These are phyloP conservation scores for Gymnocheta viridis DNA, from an alignment of 2,888 invertebrate genomes.

Conservation along the genomic window DNA sequence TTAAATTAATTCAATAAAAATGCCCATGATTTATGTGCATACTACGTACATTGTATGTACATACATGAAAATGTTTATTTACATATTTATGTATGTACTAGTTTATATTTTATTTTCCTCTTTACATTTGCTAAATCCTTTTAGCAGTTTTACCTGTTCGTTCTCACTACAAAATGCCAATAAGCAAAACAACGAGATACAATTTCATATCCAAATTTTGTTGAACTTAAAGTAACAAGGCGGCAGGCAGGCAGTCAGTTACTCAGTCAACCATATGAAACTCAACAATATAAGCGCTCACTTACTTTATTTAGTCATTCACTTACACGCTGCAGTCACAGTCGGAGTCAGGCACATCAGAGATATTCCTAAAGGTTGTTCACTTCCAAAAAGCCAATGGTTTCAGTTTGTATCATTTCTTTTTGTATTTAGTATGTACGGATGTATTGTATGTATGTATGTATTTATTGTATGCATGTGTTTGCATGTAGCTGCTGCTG, in stretches of 20 bases:
- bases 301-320: not conserved
- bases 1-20: not conserved
- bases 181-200: not conserved
- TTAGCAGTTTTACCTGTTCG: constrained; percentile 5
- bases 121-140: not conserved
- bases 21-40: not conserved
- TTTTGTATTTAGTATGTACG: not conserved
- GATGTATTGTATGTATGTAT: not conserved
- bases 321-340: constrained; percentile 8
- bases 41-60: too few relatives aligned
- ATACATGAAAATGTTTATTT: too few relatives aligned
- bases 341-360: constrained; percentile 27
- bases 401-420: constrained; percentile 49
- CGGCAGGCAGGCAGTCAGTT: constrained; percentile 28
- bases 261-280: constrained; percentile 15
- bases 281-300: not conserved
- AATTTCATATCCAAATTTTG: constrained; percentile 38
- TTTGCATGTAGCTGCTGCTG: constrained; percentile 37
- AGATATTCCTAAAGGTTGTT: constrained; percentile 57
- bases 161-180: constrained; percentile 6
- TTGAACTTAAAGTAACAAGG: constrained; percentile 26
- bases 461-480: not conserved
- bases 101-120: not conserved
- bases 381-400: constrained; percentile 61
- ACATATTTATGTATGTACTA: not conserved